Evolutionary conservation across 1,140 invertebrate species (phyloP), one percentile per base, ranked within the genome.

Genomic region (Aleiodes sp.): DNA sequence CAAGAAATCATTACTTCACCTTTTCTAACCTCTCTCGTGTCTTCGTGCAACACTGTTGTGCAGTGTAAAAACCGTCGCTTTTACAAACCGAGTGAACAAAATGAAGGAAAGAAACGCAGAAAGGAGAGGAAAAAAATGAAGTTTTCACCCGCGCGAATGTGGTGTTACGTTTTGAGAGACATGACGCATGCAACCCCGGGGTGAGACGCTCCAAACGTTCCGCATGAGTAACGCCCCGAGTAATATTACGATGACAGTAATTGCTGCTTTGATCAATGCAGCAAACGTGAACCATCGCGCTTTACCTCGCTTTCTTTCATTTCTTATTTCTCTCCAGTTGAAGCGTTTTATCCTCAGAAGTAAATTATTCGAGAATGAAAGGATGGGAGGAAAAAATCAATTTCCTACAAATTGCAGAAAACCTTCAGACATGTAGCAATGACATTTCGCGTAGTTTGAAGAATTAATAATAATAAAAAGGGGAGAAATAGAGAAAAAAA

Each of bases 191-290:
- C 41, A 39, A 60, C 68, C 68, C 56, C 65, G 29, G 56, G 39
- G 9, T 63, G 35, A 26, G 35, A 37, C 60, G 28, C 21, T 59
- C 63, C 59, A 59, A 69, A 63, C 71, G 65, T n/a, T 63, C 46
- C 75, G 72, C 69, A 72, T 76, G 77, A 77, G 76, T 80, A 81
- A 81, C 80, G 77, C 79, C 73, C 78, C 72, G 77, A 79, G 79
- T 81, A 82, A 83, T 82, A 82, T 82, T 81, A 82, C 78, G 77
- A 81, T 82, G 82, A 82, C 82, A 82, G 81, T 83, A 83, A 82
- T 82, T 83, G 82, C 81, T 75, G 81, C 81, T 83, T 83, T 83
- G 82, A 83, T 83, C 81, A 83, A 83, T 82, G 78, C 77, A 73
- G 73, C 69, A 12, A 71, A 75, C 74, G 75, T 74, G 77, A 75